Evolutionary conservation across 2,113 vertebrate species (phyloP), one percentile per base, ranked within the genome.

Genomic region (Rhinolophus ferrumequinum): DNA sequence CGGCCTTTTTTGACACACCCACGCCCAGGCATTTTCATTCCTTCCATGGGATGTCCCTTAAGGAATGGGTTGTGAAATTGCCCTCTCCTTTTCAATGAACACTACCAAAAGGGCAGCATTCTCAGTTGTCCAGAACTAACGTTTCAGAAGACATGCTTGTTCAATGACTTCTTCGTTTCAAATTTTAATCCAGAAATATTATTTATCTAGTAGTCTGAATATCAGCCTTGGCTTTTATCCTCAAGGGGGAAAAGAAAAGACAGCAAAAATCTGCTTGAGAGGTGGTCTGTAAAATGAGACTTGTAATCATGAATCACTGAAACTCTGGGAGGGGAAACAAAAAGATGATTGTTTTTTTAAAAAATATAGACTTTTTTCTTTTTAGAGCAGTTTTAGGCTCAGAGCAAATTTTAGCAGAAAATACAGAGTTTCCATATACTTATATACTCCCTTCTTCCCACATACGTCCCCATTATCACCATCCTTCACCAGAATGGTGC

Each of bases 121-220:
- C 66, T 67, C 18, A 41, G 70, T 44, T n/a, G 44, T 62, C 90
- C 76, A 67, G 60, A 75, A 82, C 22, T 77, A 93, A 86, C 41
- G 64, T n/a, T 83, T 76, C 56, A 66, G 44, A 69, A 67, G 83
- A 95, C 89, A 91, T 30, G n/a, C 30, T 58, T 16, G 30, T 67
- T 77, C 62, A 47, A 14, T 86, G 81, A 62, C n/a, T 47, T 77
- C 41, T 85, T 81, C 0, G 11, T 77, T 28, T 95, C 33, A 69
- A 11, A 38, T 75, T 84, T 86, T 50, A 97, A 44, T 92, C 81
- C 84, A 93, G 54, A 93, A 88, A 95, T 93, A 85, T 58, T 86
- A 75, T 95, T 96, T 84, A 16, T 62, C 58, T 35, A 79, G 38
- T 21, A 35, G 35, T 52, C 41, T 84, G 66, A 88, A 73, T 81